Evolutionary conservation across 2,888 invertebrate genomes (phyloP).

Genomic region (Oxystoma pomonae): DNA sequence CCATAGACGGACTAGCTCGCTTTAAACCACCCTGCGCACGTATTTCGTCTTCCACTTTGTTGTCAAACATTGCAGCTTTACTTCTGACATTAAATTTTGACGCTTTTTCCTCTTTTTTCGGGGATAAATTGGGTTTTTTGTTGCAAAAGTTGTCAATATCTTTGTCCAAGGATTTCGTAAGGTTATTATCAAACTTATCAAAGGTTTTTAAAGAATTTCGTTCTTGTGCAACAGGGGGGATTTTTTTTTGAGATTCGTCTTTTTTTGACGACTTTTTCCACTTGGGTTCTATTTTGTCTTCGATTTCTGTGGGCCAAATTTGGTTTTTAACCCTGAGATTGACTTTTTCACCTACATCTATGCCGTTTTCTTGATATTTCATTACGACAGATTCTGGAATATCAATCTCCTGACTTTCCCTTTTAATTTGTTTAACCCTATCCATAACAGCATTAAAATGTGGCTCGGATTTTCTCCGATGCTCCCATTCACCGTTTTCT

Average conservation of each 20-base stretch:
- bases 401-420: conserved; percentile 30
- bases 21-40: not conserved
- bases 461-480: conserved; percentile 21
- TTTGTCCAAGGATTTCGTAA: not conserved
- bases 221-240: not conserved
- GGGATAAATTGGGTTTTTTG: not conserved
- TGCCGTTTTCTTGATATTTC: conserved; percentile 14
- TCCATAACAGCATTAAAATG: conserved; percentile 44
- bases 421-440: conserved; percentile 43
- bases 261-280: not conserved
- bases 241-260: not conserved
- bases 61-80: not conserved
- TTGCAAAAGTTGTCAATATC: not conserved
- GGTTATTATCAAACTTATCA: no score
- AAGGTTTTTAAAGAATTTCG: not conserved
- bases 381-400: conserved; percentile 19
- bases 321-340: conserved; percentile 33
- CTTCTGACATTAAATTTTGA: not conserved
- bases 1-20: not conserved
- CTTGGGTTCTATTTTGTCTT: not conserved
- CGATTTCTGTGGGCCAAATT: conserved; percentile 36
- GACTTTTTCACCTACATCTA: conserved; percentile 11
- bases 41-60: not conserved
- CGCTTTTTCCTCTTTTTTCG: not conserved
- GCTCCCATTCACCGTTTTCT: conserved; percentile 32